Percentiles rank a stretch among this genome's conserved stretches.
Conservation (phyloP, 2,113 vertebrate genomes). For the Quiscalus mexicanus region DNA sequence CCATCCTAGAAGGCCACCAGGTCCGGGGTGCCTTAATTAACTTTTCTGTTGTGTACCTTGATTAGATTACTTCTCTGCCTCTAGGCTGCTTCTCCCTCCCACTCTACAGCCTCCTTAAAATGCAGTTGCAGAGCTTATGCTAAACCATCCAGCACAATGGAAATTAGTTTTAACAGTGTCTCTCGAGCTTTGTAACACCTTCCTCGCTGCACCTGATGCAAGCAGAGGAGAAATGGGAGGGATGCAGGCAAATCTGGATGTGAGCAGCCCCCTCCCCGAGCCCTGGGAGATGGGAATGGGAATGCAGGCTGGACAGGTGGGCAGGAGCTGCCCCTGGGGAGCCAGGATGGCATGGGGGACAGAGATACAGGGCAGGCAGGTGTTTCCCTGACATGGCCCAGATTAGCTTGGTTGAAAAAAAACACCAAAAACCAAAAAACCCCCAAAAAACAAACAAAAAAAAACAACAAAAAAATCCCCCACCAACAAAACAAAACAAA, state of each 20-base stretch:
- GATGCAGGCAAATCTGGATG: accelerated
- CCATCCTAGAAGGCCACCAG: not conserved
- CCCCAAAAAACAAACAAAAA: too few relatives aligned
- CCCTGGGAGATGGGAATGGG: accelerated
- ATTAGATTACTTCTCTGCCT: constrained; percentile 40
- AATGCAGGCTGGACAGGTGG: accelerated
- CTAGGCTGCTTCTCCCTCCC: not conserved
- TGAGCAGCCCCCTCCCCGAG: not conserved
- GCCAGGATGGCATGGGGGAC: not conserved
- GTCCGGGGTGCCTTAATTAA: constrained; percentile 15
- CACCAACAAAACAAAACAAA: too few relatives aligned
- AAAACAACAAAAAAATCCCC: too few relatives aligned
- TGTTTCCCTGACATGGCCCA: accelerated
- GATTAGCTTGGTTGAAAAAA: not conserved
- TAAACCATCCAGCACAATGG: not conserved
- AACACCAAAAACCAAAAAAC: too few relatives aligned
- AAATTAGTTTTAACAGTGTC: not conserved
- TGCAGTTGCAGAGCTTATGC: not conserved
- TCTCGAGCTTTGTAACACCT: not conserved
- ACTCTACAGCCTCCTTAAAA: not conserved
- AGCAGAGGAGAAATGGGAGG: accelerated
- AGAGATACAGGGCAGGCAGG: not conserved
- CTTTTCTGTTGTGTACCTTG: constrained; percentile 17
- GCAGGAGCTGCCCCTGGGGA: not conserved
- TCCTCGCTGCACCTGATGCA: accelerated